These are phyloP conservation scores for Calidris pygmaea DNA, from an alignment of 2,113 vertebrate genomes.

Conservation along the genomic window DNA sequence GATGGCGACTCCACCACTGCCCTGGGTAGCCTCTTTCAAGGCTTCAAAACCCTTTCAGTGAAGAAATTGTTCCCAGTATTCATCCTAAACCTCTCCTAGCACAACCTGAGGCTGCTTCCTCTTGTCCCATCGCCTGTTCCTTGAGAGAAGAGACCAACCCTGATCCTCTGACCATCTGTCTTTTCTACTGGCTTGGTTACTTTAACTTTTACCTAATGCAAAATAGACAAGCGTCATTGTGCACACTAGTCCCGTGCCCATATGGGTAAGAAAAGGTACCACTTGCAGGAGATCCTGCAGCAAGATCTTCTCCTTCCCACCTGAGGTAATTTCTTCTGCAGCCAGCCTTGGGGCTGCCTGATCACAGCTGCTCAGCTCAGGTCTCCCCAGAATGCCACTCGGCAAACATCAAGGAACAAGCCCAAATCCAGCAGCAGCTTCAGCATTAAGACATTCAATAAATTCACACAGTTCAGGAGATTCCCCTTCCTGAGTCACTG, in stretches of 20 bases:
- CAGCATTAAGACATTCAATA: not conserved
- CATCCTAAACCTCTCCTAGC: no score
- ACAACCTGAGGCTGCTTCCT: no score
- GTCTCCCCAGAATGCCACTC: not conserved
- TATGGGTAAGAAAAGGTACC: not conserved
- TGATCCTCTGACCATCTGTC: not conserved
- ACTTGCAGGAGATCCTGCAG: not conserved
- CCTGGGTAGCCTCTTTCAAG: no score
- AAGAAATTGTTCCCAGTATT: no score
- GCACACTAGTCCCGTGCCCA: accelerated
- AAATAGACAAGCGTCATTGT: accelerated
- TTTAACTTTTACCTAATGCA: not conserved
- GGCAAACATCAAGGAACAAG: not conserved
- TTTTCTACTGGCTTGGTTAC: not conserved
- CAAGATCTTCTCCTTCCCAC: not conserved
- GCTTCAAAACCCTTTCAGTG: no score
- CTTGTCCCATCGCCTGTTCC: no score
- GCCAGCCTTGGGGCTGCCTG: not conserved
- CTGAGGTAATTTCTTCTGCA: not conserved
- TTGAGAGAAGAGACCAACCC: no score
- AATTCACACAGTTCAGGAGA: not conserved
- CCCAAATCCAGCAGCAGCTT: accelerated
- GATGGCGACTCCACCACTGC: no score
- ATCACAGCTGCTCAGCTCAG: accelerated
- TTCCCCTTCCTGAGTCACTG: not conserved